These are phyloP conservation scores for zebrafish (Danio rerio) DNA, from an alignment of 2,113 vertebrate genomes.

Conservation along the genomic window GRCz12tu NC_133189.1:32442001-32442500, in stretches of 20 bases:
- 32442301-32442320: not conserved
- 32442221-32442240: slow-evolving; percentile 17
- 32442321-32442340: not conserved
- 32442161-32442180: not conserved
- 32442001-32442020: slow-evolving; percentile 1
- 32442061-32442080: slow-evolving; percentile 37
- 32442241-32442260: slow-evolving; percentile 61
- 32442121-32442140: slow-evolving; percentile 41
- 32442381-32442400: not conserved
- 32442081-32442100: slow-evolving; percentile 36
- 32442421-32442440: slow-evolving; percentile 37
- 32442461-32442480: slow-evolving; percentile 12
- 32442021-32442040: slow-evolving; percentile 18
- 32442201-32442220: not conserved
- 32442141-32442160: slow-evolving; percentile 5
- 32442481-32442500: slow-evolving; percentile 31
- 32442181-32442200: slow-evolving; percentile 27
- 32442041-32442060: slow-evolving; percentile 17
- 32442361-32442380: not conserved
- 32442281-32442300: slow-evolving; percentile 54
- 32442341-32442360: not conserved
- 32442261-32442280: slow-evolving; percentile 65
- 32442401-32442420: not conserved
- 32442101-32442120: slow-evolving; percentile 50
- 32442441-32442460: not conserved